Evolutionary conservation across 2,797 vertebrate species (phyloP).

Genomic region (Phylloscopus collybita): DNA sequence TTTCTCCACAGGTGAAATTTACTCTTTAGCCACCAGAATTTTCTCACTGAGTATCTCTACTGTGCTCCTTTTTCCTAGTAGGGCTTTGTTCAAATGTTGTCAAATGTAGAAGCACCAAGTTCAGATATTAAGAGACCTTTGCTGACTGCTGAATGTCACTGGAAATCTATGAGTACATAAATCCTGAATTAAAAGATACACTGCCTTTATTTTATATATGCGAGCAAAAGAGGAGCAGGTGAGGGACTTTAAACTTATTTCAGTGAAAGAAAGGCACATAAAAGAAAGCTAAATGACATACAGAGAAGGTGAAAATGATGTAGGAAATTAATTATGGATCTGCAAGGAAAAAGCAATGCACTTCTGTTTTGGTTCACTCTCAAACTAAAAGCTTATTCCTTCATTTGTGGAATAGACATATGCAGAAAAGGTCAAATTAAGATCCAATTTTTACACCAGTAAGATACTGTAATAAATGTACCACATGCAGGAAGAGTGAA

Average conservation of each 20-base stretch:
- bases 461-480: not conserved
- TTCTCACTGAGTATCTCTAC: not conserved
- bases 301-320: not conserved
- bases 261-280: not conserved
- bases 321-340: not conserved
- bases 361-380: not conserved
- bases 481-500: not conserved
- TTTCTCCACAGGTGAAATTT: not conserved
- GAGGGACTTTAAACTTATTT: not conserved
- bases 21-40: not conserved
- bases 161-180: not conserved
- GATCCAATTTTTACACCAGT: not conserved
- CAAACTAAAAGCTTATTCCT: not conserved
- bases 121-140: not conserved
- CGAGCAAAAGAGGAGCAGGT: not conserved
- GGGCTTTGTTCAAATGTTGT: not conserved
- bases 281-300: not conserved
- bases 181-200: constrained; percentile 13
- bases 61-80: not conserved
- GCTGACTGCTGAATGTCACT: constrained; percentile 9
- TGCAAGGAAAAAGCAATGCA: not conserved
- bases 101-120: not conserved
- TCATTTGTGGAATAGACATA: not conserved
- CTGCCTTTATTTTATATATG: not conserved
- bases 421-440: not conserved